phyloP scores from a whole-genome alignment of 92 coral and sea anemone species.

The Montipora capitata region DNA sequence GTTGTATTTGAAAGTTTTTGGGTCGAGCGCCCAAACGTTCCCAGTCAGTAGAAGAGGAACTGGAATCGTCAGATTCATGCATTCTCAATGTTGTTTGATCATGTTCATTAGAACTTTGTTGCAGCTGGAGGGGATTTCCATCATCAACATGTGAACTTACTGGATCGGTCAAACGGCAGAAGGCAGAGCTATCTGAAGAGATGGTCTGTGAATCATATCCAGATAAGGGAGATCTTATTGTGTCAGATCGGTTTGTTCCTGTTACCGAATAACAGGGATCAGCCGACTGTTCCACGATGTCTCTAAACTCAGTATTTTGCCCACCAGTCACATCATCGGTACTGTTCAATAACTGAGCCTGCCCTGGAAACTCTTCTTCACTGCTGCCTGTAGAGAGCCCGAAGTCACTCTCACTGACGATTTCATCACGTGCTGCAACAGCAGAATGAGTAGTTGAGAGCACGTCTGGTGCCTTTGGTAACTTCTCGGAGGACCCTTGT shows the following conservation, averaged over 20 bases:
- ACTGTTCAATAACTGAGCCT: background rate
- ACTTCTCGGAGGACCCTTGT: background rate
- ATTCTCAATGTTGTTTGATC: background rate
- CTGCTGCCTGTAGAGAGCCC: background rate
- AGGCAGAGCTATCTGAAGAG: background rate
- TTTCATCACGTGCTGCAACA: background rate
- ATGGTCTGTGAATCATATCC: background rate
- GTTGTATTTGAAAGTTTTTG: background rate
- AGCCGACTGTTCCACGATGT: background rate
- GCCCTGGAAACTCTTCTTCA: background rate
- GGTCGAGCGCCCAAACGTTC: constrained; percentile 39
- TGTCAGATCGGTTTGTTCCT: background rate
- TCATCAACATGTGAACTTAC: no score
- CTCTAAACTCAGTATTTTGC: background rate
- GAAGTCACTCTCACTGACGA: background rate
- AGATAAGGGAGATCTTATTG: background rate
- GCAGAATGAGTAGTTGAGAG: background rate
- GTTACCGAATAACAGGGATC: background rate
- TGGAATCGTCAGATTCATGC: background rate
- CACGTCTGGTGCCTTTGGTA: background rate
- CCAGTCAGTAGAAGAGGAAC: background rate
- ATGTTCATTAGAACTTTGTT: background rate
- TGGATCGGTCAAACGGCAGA: no score
- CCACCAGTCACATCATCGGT: background rate
- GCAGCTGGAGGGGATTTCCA: background rate